These are phyloP conservation scores for Polydrusus pterygomalis DNA, from an alignment of 2,888 invertebrate species.

Conservation along the genomic window DNA sequence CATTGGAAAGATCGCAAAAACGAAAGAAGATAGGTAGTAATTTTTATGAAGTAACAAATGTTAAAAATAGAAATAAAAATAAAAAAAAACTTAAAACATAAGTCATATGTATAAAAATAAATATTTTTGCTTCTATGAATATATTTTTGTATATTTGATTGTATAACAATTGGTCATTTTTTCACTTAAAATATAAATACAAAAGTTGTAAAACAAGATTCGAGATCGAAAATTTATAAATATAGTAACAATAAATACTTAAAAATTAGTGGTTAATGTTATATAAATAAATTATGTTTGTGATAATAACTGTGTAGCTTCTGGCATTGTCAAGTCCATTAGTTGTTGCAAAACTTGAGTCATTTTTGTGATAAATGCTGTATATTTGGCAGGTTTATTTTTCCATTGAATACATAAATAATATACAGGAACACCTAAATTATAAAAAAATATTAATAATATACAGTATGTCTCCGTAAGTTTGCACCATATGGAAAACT, in stretches of 20 bases:
- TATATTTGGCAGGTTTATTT: constrained; percentile 76
- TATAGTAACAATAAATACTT: constrained; percentile 43
- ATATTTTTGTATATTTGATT: constrained; percentile 41
- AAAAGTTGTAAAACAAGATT: constrained; percentile 33
- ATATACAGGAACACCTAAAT: constrained; percentile 85
- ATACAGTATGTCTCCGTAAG: no score
- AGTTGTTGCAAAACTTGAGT: constrained; percentile 78
- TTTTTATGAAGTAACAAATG: constrained; percentile 92
- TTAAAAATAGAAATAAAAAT: constrained; percentile 89
- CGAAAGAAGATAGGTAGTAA: constrained; percentile 90
- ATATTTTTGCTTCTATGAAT: constrained; percentile 27
- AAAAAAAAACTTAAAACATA: constrained; percentile 73
- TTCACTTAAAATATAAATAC: constrained; percentile 21
- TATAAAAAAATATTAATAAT: constrained; percentile 60
- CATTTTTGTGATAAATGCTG: constrained; percentile 73
- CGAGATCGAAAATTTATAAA: constrained; percentile 42
- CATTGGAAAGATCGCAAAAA: constrained; percentile 82
- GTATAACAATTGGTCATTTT: constrained; percentile 41
- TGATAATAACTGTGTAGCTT: constrained; percentile 75
- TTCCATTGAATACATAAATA: constrained; percentile 81
- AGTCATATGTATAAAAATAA: constrained; percentile 5
- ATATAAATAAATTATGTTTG: constrained; percentile 59
- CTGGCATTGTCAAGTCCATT: constrained; percentile 79
- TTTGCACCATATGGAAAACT: no score
- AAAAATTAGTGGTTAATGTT: constrained; percentile 25